A percentile compares a stretch with the other conserved stretches of the same genome.
Conservation (phyloP, 2,888 invertebrate genomes). For the Campaea margaritaria region DNA sequence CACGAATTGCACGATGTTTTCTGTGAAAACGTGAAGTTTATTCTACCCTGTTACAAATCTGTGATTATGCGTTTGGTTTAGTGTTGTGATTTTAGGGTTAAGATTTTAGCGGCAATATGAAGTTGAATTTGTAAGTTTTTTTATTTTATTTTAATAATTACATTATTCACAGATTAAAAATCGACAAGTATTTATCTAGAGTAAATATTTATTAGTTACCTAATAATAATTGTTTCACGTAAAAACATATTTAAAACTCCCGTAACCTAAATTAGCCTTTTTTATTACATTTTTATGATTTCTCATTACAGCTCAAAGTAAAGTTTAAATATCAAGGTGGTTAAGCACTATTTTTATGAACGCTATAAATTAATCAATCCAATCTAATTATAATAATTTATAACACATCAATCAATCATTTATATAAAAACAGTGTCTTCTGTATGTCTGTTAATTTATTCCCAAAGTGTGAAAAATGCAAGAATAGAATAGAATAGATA, state of each 20-base stretch:
- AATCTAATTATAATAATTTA: slow-evolving; percentile 20
- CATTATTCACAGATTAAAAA: too few relatives aligned
- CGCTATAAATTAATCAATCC: slow-evolving; percentile 19
- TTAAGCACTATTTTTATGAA: slow-evolving; percentile 2
- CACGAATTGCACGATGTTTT: slow-evolving; percentile 40
- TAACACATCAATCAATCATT: neutral
- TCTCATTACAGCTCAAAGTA: too few relatives aligned
- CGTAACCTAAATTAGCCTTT: too few relatives aligned
- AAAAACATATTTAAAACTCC: too few relatives aligned
- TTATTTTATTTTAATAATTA: slow-evolving; percentile 2
- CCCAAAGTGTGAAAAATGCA: too few relatives aligned
- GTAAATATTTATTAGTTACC: too few relatives aligned
- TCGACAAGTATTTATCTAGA: too few relatives aligned
- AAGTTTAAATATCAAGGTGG: slow-evolving; percentile 9
- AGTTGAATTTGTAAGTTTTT: slow-evolving; percentile 45
- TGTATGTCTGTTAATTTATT: neutral
- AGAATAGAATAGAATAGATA: too few relatives aligned
- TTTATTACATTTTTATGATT: too few relatives aligned
- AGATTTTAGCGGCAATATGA: slow-evolving; percentile 40
- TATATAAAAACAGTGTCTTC: neutral
- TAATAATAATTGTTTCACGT: too few relatives aligned
- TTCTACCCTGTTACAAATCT: slow-evolving; percentile 26
- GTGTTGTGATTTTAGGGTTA: slow-evolving; percentile 44
- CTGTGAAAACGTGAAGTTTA: slow-evolving; percentile 36
- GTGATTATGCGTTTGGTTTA: slow-evolving; percentile 42